Evolutionary conservation across 1,140 invertebrate genomes (phyloP).

Genomic region (Anoplophora glabripennis): DNA sequence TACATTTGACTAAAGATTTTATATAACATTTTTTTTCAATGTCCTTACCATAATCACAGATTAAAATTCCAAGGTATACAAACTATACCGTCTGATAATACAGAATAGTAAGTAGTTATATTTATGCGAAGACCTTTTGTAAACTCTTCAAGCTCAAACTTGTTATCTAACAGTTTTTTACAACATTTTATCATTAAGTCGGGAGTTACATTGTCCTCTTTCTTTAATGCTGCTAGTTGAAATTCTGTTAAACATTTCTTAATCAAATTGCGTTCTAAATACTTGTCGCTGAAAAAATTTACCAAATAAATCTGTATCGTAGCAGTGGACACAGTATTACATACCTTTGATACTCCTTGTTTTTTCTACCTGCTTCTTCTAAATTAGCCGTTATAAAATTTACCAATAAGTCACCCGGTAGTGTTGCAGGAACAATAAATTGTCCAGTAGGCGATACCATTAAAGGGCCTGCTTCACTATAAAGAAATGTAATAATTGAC

Average conservation of each 20-base stretch:
- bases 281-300: conserved; percentile 65
- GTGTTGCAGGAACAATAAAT: conserved; percentile 86
- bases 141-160: conserved; percentile 41
- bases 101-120: conserved; percentile 88
- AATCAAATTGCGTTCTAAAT: conserved; percentile 70
- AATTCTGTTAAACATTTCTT: conserved; percentile 64
- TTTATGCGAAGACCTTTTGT: conserved; percentile 63
- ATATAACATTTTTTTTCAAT: no score
- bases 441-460: conserved; percentile 92
- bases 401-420: conserved; percentile 78
- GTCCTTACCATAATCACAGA: conserved; percentile 42
- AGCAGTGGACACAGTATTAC: conserved; percentile 22
- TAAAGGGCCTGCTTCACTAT: conserved; percentile 81
- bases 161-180: conserved; percentile 62
- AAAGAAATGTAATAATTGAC: conserved; percentile 34
- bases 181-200: conserved; percentile 85
- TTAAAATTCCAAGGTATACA: conserved; percentile 93
- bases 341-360: conserved; percentile 74
- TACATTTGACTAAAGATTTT: neutral
- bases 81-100: conserved; percentile 84
- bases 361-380: conserved; percentile 65
- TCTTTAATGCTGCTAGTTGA: conserved; percentile 66
- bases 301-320: conserved; percentile 2
- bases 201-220: conserved; percentile 88
- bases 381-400: conserved; percentile 80